These are phyloP conservation scores for Nomia melanderi DNA, from an alignment of 1,140 invertebrate species.

Conservation along the genomic window DNA sequence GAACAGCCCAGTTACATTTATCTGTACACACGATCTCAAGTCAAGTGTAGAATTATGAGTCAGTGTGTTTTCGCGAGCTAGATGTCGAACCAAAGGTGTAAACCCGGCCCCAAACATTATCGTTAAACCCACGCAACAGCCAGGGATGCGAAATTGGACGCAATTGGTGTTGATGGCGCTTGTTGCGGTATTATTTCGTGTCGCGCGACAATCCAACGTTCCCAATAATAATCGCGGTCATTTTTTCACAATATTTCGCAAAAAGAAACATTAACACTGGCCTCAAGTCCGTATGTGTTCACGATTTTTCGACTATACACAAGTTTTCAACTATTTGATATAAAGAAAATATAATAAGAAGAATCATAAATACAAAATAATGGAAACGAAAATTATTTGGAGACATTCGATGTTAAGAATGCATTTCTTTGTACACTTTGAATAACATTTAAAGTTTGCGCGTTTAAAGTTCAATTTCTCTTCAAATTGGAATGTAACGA, in stretches of 20 bases:
- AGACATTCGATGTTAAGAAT: too few species aligned
- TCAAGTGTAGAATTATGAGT: conserved; percentile 41
- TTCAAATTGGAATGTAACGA: too few species aligned
- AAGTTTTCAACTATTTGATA: not conserved
- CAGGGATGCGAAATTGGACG: conserved; percentile 43
- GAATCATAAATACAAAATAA: not conserved
- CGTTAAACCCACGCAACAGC: conserved; percentile 53
- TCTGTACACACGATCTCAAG: conserved; percentile 36
- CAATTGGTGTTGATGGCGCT: conserved; percentile 48
- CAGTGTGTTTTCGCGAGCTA: conserved; percentile 30
- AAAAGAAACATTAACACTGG: too few species aligned
- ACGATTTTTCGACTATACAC: not conserved
- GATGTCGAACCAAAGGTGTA: conserved; percentile 41
- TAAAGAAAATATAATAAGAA: not conserved
- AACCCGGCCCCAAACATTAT: conserved; percentile 51
- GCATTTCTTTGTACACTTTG: too few species aligned
- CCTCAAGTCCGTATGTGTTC: not conserved
- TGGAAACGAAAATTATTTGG: too few species aligned
- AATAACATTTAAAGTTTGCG: too few species aligned
- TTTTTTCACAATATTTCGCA: not conserved
- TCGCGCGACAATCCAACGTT: not conserved
- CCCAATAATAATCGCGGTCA: conserved; percentile 5
- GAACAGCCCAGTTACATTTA: not conserved
- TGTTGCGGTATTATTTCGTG: conserved; percentile 36
- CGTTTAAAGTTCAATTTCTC: not conserved